Conservation (phyloP, 2,113 vertebrate genomes). For the Cavia aperea region DNA sequence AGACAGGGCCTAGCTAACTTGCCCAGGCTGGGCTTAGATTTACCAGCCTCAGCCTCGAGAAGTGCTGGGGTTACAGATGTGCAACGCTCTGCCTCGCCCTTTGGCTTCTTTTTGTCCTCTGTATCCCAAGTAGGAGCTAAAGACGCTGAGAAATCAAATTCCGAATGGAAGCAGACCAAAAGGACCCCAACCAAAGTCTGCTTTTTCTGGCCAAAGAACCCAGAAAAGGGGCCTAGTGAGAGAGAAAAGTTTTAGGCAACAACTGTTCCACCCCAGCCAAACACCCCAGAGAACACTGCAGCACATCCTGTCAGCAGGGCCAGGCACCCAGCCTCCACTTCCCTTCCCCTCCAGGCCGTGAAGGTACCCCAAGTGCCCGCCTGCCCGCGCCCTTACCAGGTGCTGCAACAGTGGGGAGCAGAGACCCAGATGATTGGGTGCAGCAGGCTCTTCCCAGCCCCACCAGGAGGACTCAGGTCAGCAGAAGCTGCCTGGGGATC, state of each 20-base stretch:
- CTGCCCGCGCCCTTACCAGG: background rate
- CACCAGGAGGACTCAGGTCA: background rate
- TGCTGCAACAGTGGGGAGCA: background rate
- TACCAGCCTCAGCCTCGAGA: background rate
- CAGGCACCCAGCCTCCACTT: background rate
- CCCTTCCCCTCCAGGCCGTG: background rate
- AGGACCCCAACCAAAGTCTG: background rate
- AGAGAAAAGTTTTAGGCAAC: background rate
- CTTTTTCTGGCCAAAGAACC: background rate
- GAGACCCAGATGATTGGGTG: background rate
- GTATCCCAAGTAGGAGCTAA: background rate
- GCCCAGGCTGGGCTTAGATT: background rate
- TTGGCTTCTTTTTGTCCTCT: background rate
- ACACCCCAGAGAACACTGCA: background rate
- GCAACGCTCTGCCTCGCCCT: background rate
- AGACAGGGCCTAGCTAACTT: background rate
- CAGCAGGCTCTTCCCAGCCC: background rate
- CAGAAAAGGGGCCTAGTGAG: background rate
- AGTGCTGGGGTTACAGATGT: background rate
- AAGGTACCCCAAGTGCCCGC: background rate
- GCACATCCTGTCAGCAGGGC: background rate
- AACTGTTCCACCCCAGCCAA: background rate
- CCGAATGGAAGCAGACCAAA: background rate
- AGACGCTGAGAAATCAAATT: background rate
- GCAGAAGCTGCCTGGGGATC: background rate